These are phyloP conservation scores for Sterrhoptilus dennistouni DNA, from an alignment of 2,113 vertebrate species.

Conservation along the genomic window DNA sequence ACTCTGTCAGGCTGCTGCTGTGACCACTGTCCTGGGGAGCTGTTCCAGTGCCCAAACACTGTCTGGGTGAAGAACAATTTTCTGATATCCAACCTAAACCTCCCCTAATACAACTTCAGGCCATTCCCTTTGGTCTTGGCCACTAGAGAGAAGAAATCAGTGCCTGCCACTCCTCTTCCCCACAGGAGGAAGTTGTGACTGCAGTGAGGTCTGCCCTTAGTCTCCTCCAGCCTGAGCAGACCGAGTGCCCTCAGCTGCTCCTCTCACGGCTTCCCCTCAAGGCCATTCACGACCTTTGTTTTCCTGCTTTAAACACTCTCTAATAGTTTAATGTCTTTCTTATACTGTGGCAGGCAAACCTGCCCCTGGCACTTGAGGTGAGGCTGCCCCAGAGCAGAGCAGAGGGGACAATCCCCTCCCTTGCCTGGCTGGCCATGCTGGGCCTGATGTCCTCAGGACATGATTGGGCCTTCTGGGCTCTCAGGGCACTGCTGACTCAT, in stretches of 20 bases:
- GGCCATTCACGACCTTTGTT: not conserved
- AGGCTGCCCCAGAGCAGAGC: not conserved
- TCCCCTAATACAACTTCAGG: not conserved
- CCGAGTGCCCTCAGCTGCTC: not conserved
- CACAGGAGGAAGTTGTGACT: fast-evolving
- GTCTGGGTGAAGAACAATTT: not conserved
- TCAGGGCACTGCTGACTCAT: not conserved
- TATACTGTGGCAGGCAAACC: not conserved
- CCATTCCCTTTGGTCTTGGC: not conserved
- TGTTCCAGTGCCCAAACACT: fast-evolving
- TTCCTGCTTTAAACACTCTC: not conserved
- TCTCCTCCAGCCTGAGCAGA: not conserved
- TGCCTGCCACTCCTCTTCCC: not conserved
- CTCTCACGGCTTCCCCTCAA: not conserved
- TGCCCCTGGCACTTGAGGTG: not conserved
- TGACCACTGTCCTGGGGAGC: not conserved
- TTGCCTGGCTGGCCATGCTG: fast-evolving
- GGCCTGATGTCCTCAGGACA: not conserved
- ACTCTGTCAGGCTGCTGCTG: not conserved
- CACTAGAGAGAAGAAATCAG: not conserved
- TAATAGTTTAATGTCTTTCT: not conserved
- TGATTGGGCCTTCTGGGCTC: fast-evolving
- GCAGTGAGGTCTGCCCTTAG: not conserved
- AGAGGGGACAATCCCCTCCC: not conserved
- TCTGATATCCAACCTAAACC: not conserved